phyloP scores from a whole-genome alignment of 2,888 invertebrate species.

The Philhelius pedissequus region DNA sequence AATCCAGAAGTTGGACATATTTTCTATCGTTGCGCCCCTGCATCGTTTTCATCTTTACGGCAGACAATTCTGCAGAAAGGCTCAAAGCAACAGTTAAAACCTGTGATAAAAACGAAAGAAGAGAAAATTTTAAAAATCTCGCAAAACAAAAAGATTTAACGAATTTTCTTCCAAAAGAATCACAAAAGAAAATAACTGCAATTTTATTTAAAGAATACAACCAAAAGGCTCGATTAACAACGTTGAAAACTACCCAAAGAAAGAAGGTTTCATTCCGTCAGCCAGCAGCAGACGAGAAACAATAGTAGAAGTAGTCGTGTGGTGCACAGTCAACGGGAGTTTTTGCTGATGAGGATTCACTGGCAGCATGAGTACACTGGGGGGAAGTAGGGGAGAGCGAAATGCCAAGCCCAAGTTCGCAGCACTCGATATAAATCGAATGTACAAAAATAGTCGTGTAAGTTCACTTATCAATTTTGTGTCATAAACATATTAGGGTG shows the following conservation, averaged over 20 bases:
- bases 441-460: conserved; percentile 93
- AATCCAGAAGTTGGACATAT: conserved; percentile 6
- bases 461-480: conserved; percentile 77
- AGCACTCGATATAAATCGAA: conserved; percentile 98
- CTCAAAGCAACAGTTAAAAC: conserved; percentile 47
- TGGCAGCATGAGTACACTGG: conserved; percentile 80
- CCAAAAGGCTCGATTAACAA: conserved; percentile 8
- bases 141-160: not conserved
- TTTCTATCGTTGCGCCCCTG: conserved; percentile 7
- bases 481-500: too few species aligned
- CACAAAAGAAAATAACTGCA: conserved; percentile 7
- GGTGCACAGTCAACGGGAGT: conserved; percentile 76
- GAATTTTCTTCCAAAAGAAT: conserved; percentile 1
- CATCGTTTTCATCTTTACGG: conserved; percentile 11
- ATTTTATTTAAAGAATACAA: conserved; percentile 20
- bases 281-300: conserved; percentile 26
- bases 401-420: conserved; percentile 94
- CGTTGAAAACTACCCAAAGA: not conserved
- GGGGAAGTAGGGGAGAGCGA: conserved; percentile 80
- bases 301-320: conserved; percentile 65
- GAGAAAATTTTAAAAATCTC: not conserved
- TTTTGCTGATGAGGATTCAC: conserved; percentile 80
- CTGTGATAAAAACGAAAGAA: conserved; percentile 53
- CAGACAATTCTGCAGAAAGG: conserved; percentile 18
- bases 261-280: conserved; percentile 50